phyloP scores from a whole-genome alignment of 2,888 invertebrate genomes.

The Sisyra terminalis region DNA sequence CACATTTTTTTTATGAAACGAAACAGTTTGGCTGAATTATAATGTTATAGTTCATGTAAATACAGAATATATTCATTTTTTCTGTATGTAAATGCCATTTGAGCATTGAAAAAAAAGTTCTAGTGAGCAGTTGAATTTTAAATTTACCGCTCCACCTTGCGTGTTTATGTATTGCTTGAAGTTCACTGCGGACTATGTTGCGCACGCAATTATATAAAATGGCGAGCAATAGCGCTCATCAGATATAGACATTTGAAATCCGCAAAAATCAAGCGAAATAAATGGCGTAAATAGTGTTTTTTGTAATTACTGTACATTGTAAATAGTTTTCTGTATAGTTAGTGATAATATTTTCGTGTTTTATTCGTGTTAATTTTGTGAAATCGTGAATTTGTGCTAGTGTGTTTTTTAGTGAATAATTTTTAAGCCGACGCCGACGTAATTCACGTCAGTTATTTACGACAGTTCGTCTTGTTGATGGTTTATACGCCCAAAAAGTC shows the following conservation, averaged over 20 bases:
- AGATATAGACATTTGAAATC: conserved; percentile 30
- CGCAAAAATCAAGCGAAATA: conserved; percentile 44
- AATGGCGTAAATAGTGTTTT: conserved; percentile 48
- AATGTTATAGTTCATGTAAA: no score
- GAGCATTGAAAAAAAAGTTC: no score
- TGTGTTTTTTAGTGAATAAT: conserved; percentile 40
- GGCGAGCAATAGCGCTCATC: conserved; percentile 25
- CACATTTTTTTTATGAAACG: no score
- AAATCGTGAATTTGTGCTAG: conserved; percentile 34
- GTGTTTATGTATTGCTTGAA: conserved; percentile 2
- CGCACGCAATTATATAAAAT: conserved; percentile 20
- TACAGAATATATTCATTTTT: no score
- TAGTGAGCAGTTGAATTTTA: no score
- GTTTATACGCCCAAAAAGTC: conserved; percentile 18
- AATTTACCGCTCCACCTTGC: no score
- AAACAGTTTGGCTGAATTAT: no score
- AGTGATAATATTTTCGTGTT: conserved; percentile 48
- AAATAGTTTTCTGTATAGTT: conserved; percentile 58
- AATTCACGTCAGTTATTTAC: conserved; percentile 31
- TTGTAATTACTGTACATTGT: conserved; percentile 52
- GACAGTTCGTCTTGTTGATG: conserved; percentile 28
- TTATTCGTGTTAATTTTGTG: conserved; percentile 37
- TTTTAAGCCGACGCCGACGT: conserved; percentile 43
- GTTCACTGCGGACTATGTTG: conserved; percentile 4
- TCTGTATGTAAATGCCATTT: no score